phyloP scores from a whole-genome alignment of 2,113 vertebrate genomes.

The Trematomus loennbergii region DNA sequence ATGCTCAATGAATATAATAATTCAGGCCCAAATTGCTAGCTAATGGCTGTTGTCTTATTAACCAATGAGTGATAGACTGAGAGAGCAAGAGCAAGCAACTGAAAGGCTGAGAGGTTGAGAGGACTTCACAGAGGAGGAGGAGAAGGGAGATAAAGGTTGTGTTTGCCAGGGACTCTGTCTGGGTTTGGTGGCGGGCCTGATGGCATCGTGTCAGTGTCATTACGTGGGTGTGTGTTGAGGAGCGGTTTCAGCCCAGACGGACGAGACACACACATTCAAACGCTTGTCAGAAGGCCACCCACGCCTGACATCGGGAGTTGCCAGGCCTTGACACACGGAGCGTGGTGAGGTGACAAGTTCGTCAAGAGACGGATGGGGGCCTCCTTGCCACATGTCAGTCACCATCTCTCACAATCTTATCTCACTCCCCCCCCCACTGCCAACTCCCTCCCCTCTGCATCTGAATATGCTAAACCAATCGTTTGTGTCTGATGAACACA shows the following conservation, averaged over 20 bases:
- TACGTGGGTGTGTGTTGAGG: slow-evolving; percentile 75
- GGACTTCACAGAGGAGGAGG: slow-evolving; percentile 35
- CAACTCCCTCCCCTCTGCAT: slow-evolving; percentile 16
- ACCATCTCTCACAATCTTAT: slow-evolving; percentile 59
- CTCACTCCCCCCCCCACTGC: slow-evolving; percentile 51
- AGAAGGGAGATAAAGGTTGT: slow-evolving; percentile 50
- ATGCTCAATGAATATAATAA: slow-evolving; percentile 64
- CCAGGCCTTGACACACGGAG: slow-evolving; percentile 78
- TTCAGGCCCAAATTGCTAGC: slow-evolving; percentile 57
- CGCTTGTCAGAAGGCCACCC: slow-evolving; percentile 78
- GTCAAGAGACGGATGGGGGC: slow-evolving; percentile 74
- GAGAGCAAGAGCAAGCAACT: slow-evolving; percentile 40
- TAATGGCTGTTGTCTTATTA: slow-evolving; percentile 46
- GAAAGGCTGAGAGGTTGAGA: slow-evolving; percentile 43
- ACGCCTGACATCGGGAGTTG: slow-evolving; percentile 74
- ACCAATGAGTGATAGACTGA: slow-evolving; percentile 25
- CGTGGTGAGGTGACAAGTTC: slow-evolving; percentile 80
- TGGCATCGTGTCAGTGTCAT: slow-evolving; percentile 75
- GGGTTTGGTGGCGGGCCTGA: slow-evolving; percentile 61
- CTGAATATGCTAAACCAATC: slow-evolving; percentile 55
- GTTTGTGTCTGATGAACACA: slow-evolving; percentile 34
- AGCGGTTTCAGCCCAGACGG: slow-evolving; percentile 79
- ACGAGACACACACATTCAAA: slow-evolving; percentile 72
- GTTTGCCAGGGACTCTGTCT: slow-evolving; percentile 71
- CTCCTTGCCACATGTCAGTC: slow-evolving; percentile 78